These are phyloP conservation scores for Ernsta delagoae DNA, from an alignment of 2,888 invertebrate genomes.

Conservation along the genomic window DNA sequence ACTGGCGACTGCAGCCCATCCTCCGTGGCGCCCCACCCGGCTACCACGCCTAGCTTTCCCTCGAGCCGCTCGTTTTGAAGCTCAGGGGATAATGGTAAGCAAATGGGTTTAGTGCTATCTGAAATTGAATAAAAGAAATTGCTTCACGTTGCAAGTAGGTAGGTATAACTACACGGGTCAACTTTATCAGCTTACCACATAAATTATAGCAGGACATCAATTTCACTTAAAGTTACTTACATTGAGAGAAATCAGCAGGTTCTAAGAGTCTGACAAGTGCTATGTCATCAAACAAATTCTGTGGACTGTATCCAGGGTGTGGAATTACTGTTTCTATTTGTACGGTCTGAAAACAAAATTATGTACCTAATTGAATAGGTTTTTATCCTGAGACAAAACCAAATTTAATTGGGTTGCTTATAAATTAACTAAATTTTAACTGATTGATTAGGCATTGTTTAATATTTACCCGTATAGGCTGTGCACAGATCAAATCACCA, in stretches of 20 bases:
- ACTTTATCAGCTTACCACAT: too few relatives aligned
- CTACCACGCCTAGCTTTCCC: slow-evolving; percentile 64
- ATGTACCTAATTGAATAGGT: too few relatives aligned
- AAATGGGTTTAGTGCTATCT: slow-evolving; percentile 78
- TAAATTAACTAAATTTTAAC: too few relatives aligned
- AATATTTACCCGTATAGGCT: slow-evolving; percentile 53
- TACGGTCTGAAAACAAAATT: slow-evolving; percentile 64
- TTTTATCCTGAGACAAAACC: too few relatives aligned
- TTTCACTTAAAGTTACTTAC: slow-evolving; percentile 46
- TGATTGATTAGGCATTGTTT: not conserved
- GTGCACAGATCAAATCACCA: slow-evolving; percentile 63
- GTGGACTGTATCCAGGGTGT: slow-evolving; percentile 80
- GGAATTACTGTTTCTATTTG: slow-evolving; percentile 67
- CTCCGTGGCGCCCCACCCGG: slow-evolving; percentile 86
- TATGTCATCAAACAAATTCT: slow-evolving; percentile 80
- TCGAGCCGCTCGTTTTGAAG: slow-evolving; percentile 56
- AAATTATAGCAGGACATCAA: too few relatives aligned
- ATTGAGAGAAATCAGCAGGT: slow-evolving; percentile 72
- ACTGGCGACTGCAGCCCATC: slow-evolving; percentile 68
- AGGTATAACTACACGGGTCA: too few relatives aligned
- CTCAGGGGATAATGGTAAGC: slow-evolving; percentile 69
- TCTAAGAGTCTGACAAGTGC: slow-evolving; percentile 81
- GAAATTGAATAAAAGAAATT: slow-evolving; percentile 38
- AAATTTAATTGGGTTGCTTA: too few relatives aligned
- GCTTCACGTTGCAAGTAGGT: too few relatives aligned